Percentiles rank a stretch among this genome's conserved stretches.
phyloP scores from a whole-genome alignment of 2,888 invertebrate genomes.

The Capitulum mitella region DNA sequence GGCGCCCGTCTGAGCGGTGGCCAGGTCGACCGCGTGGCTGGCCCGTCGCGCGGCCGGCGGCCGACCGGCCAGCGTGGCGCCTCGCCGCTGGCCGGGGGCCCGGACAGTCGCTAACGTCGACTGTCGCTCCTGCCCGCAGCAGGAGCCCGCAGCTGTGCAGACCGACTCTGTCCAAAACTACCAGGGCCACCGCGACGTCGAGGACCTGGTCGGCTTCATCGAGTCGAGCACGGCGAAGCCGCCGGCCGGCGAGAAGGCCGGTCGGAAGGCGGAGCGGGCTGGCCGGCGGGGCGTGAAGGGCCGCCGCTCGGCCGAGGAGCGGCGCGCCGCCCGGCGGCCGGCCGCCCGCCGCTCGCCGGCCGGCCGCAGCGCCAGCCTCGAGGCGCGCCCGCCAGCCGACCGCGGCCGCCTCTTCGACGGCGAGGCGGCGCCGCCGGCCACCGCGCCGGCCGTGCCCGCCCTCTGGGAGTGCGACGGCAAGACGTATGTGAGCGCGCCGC shows the following conservation, averaged over 20 bases:
- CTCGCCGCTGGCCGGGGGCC: too few species aligned
- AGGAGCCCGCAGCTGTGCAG: not conserved
- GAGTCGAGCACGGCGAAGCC: not conserved
- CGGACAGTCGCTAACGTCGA: too few species aligned
- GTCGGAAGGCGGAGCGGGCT: not conserved
- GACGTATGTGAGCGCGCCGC: not conserved
- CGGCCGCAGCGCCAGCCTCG: not conserved
- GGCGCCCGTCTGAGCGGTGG: too few species aligned
- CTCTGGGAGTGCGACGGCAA: not conserved
- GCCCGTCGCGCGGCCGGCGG: too few species aligned
- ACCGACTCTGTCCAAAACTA: slow-evolving; percentile 2
- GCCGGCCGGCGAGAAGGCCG: not conserved
- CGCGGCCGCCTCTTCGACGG: not conserved
- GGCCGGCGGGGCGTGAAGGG: not conserved
- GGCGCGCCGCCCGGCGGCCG: not conserved
- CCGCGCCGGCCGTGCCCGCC: not conserved
- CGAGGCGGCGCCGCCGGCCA: not conserved
- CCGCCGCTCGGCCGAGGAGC: slow-evolving; percentile 1
- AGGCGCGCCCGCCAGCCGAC: not conserved
- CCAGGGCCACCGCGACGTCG: slow-evolving; percentile 16
- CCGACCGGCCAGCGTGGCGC: too few species aligned
- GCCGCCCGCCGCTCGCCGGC: not conserved
- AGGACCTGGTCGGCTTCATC: slow-evolving; percentile 16
- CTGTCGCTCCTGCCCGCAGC: not conserved
- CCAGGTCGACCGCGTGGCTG: too few species aligned